Conservation (phyloP, 2,797 vertebrate genomes). For the Halcyon badia region DNA sequence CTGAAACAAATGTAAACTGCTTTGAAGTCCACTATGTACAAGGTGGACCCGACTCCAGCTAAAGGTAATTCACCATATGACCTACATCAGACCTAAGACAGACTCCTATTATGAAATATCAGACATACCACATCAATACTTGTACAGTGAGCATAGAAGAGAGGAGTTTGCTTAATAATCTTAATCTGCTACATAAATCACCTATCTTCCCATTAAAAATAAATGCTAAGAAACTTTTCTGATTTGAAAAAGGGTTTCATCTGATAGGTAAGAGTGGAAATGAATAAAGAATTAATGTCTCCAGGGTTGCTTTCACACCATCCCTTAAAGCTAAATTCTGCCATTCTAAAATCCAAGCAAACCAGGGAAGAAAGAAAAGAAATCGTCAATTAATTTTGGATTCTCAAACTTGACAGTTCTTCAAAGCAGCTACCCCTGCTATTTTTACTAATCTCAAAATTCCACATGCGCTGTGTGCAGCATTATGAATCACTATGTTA, state of each 20-base stretch:
- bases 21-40: not conserved
- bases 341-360: not conserved
- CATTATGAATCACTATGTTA: constrained; percentile 39
- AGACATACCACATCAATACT: not conserved
- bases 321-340: not conserved
- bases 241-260: not conserved
- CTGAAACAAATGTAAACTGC: not conserved
- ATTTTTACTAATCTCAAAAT: constrained; percentile 42
- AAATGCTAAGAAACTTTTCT: not conserved
- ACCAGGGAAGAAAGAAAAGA: not conserved
- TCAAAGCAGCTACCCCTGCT: constrained; percentile 10
- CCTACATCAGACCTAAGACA: not conserved
- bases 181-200: not conserved
- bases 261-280: not conserved
- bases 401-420: not conserved
- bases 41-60: not conserved
- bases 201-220: not conserved
- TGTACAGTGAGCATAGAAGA: not conserved
- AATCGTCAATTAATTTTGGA: not conserved
- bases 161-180: not conserved
- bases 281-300: not conserved
- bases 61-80: not conserved
- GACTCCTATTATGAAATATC: not conserved
- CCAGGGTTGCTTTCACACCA: not conserved
- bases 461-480: not conserved